Base-by-base conservation (phyloP, 1,140 invertebrate species). In the Cylas formicarius region DNA sequence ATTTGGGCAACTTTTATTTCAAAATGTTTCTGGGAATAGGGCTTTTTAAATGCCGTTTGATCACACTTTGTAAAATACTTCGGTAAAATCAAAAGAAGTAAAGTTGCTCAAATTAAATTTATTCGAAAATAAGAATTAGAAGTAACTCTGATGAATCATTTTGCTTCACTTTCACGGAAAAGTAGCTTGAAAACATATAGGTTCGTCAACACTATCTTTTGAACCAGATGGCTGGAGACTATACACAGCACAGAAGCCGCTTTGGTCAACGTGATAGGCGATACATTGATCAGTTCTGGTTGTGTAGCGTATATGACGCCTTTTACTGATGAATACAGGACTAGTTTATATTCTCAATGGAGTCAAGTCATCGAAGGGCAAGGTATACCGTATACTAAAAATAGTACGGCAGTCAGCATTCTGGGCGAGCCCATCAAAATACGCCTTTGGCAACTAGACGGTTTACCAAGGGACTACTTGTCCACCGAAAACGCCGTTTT, bases 401-500 rank as follows among this genome's bases (percentile, higher is more conserved):
- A 73, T 6, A 80, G 75, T 55, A 73, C 67, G 11, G 67, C 81
- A 0, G 70, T 74, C 21, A 64, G 67, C 2, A 75, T 70, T 22
- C 63, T 84, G 0, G 81, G 80, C 2, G 74, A 81, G 50, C 72
- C 78, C 2, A 73, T 84, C 18, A 53, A 65, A 33, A 76, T 77
- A 36, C 62, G 73, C 23, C 67, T 68, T 2, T 84, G 82, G 81
- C 81, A 81, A 48, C 70, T 84, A 23, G 67, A 72, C 39, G 81
- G 80, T n/a, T 62, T 84, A 13, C 81, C 81, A 3, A 67, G 73
- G 29, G 81, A 84, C 55, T 63, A 65, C 19, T 68, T 82, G 32
- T 82, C 78, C 2, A 76, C 81, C 10, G 81, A 84, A 51, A 84
- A 82, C 53, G 81, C 76, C 11, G 72, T 84, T 18, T 71, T 84